These are phyloP conservation scores for Drosophila sproati DNA, from an alignment of 1,140 invertebrate species.

Conservation along the genomic window DNA sequence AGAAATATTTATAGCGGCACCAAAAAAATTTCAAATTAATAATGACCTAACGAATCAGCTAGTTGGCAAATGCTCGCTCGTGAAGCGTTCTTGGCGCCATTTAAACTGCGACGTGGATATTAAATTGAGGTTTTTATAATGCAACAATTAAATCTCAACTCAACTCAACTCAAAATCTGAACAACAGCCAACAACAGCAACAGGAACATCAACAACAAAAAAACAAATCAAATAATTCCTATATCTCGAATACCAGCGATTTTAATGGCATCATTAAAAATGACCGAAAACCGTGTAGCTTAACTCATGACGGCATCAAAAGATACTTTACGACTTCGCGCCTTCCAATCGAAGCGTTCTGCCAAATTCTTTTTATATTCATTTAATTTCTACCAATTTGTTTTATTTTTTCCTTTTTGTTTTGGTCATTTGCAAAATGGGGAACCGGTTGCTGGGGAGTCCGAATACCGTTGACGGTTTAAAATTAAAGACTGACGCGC, in stretches of 20 bases:
- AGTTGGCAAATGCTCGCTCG: slow-evolving; percentile 25
- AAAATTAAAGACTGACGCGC: slow-evolving; percentile 81
- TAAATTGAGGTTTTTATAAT: slow-evolving; percentile 54
- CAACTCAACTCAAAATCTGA: slow-evolving; percentile 40
- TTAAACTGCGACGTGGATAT: slow-evolving; percentile 62
- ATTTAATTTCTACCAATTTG: not conserved
- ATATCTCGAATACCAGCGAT: slow-evolving; percentile 48
- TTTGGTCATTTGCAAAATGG: not conserved
- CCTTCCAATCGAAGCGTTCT: slow-evolving; percentile 56
- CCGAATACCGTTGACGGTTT: slow-evolving; percentile 46
- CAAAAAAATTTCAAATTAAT: slow-evolving; percentile 57
- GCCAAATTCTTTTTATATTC: slow-evolving; percentile 30
- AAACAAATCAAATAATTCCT: slow-evolving; percentile 1
- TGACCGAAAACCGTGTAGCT: slow-evolving; percentile 56
- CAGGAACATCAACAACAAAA: slow-evolving; percentile 21
- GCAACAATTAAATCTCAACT: slow-evolving; percentile 61
- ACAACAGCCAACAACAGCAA: slow-evolving; percentile 36
- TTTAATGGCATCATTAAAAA: slow-evolving; percentile 72
- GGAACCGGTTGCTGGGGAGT: slow-evolving; percentile 19
- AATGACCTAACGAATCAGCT: slow-evolving; percentile 54
- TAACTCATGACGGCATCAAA: slow-evolving; percentile 67
- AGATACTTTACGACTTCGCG: slow-evolving; percentile 67
- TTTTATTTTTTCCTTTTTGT: slow-evolving; percentile 21
- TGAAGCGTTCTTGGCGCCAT: slow-evolving; percentile 69
- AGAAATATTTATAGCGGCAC: slow-evolving; percentile 57